Evolutionary conservation across 1,140 invertebrate genomes (phyloP).

Genomic region (Lamellibrachia luymesi): DNA sequence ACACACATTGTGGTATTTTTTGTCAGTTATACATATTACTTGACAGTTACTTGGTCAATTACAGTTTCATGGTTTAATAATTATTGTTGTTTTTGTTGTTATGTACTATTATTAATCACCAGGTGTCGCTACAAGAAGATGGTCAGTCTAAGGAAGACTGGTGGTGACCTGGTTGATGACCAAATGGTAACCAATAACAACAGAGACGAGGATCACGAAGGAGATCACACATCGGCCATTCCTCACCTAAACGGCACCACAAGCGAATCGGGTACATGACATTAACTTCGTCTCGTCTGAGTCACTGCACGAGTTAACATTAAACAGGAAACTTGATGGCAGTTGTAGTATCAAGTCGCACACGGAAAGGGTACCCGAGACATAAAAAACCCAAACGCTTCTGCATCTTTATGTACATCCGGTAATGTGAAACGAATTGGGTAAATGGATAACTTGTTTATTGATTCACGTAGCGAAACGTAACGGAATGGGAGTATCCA

Average conservation of each 20-base stretch:
- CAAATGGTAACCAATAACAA: background rate
- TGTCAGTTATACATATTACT: too few relatives aligned
- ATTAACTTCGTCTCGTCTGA: background rate
- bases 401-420: too few relatives aligned
- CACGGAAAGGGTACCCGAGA: too few relatives aligned
- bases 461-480: too few relatives aligned
- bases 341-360: too few relatives aligned
- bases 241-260: background rate
- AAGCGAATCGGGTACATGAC: background rate
- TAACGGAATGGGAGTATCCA: too few relatives aligned
- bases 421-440: too few relatives aligned
- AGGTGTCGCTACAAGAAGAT: constrained; percentile 4
- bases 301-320: background rate
- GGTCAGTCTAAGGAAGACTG: background rate
- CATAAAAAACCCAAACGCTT: too few relatives aligned
- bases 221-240: background rate
- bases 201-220: background rate
- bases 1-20: too few relatives aligned
- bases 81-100: background rate
- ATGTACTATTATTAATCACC: background rate
- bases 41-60: too few relatives aligned
- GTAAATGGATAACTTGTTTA: too few relatives aligned
- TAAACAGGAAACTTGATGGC: too few relatives aligned
- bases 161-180: background rate
- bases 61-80: background rate